Evolutionary conservation across 2,797 vertebrate genomes (phyloP).

Genomic region (Catamblyrhynchus diadema): DNA sequence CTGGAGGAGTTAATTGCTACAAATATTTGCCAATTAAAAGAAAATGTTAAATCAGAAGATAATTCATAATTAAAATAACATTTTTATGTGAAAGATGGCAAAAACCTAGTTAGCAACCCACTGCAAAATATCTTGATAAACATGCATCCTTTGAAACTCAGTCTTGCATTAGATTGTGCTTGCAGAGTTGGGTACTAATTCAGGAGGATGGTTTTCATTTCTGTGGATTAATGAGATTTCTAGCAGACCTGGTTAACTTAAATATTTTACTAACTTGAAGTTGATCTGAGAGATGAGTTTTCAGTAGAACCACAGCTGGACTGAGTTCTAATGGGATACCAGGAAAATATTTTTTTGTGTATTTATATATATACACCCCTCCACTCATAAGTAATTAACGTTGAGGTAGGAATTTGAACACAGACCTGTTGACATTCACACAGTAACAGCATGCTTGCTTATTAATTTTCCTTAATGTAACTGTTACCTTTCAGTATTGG

Average conservation of each 20-base stretch:
- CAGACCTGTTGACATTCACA: background rate
- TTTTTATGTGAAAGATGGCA: background rate
- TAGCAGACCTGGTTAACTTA: background rate
- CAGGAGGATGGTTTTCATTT: background rate
- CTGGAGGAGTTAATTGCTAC: background rate
- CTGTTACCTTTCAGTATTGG: background rate
- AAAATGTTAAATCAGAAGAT: background rate
- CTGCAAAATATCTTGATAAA: background rate
- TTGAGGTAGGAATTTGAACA: background rate
- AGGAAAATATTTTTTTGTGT: background rate
- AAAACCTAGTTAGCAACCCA: background rate
- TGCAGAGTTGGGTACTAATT: background rate
- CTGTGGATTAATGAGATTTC: background rate
- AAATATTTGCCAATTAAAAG: slow-evolving; percentile 1
- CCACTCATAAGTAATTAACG: background rate
- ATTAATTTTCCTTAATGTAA: background rate
- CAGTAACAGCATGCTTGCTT: background rate
- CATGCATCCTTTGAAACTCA: background rate
- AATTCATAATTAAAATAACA: background rate
- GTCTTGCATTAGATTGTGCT: too few species aligned
- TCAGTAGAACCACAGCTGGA: background rate
- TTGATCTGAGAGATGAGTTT: background rate
- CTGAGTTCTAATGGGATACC: background rate
- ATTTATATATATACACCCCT: rapidly evolving
- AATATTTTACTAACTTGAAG: background rate